These are phyloP conservation scores for Drosophila dunni DNA, from an alignment of 1,140 invertebrate species.

Conservation along the genomic window DNA sequence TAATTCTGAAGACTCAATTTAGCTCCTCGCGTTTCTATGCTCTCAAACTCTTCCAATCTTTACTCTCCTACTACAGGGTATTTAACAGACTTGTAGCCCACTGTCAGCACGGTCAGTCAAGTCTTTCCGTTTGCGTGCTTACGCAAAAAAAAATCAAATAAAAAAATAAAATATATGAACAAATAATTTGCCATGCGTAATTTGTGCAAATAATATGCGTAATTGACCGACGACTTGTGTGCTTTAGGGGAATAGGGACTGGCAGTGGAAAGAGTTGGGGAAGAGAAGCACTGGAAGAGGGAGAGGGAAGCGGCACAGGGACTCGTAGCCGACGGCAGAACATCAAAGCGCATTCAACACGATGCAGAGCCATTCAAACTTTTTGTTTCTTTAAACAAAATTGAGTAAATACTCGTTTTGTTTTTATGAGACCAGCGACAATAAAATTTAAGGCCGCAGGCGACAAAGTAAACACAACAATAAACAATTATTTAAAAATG, in stretches of 20 bases:
- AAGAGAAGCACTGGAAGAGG: not conserved
- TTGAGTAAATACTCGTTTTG: conserved; percentile 36
- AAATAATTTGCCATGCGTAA: conserved; percentile 79
- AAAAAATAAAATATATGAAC: conserved; percentile 73
- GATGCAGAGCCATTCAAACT: conserved; percentile 38
- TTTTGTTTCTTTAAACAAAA: conserved; percentile 59
- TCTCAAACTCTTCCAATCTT: not conserved
- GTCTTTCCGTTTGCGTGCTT: conserved; percentile 60
- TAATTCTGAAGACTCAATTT: too few species aligned
- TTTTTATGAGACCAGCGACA: conserved; percentile 59
- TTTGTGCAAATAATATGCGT: conserved; percentile 82
- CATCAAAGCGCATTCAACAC: conserved; percentile 66
- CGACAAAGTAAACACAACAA: conserved; percentile 77
- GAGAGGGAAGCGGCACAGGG: not conserved
- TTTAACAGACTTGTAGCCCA: not conserved
- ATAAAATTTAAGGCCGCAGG: conserved; percentile 70
- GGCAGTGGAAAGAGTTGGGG: not conserved
- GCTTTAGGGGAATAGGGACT: not conserved
- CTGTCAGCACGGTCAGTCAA: not conserved
- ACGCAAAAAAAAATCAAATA: conserved; percentile 58
- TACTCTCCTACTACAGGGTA: conserved; percentile 14
- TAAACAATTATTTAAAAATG: conserved; percentile 41
- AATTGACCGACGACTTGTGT: conserved; percentile 56
- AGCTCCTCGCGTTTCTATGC: not conserved
- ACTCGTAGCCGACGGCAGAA: conserved; percentile 46